A percentile compares a stretch with the other conserved stretches of the same genome.
These are phyloP conservation scores for Sandelia bainsii DNA, from an alignment of 2,797 vertebrate species.

Conservation along the genomic window DNA sequence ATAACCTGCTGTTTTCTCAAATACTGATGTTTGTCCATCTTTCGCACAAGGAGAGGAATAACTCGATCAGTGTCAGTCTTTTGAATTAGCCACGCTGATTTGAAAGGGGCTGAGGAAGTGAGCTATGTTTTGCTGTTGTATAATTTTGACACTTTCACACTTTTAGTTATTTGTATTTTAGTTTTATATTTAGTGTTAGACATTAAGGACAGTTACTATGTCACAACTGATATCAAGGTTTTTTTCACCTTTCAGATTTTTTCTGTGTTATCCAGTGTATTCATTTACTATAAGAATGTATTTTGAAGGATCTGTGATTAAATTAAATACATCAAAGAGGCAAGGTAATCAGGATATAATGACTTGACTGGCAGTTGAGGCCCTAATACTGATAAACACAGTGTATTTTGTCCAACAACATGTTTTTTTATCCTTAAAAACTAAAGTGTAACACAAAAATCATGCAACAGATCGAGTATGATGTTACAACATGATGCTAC, in stretches of 20 bases:
- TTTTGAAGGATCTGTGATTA: not conserved
- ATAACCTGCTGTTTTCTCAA: slow-evolving; percentile 27
- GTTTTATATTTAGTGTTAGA: not conserved
- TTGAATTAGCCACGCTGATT: not conserved
- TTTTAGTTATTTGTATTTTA: slow-evolving; percentile 1
- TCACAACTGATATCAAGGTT: not conserved
- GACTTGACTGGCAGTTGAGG: not conserved
- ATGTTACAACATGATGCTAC: slow-evolving; percentile 39
- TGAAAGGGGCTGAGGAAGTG: slow-evolving; percentile 1
- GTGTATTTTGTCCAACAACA: not conserved
- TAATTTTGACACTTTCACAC: not conserved
- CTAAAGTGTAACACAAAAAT: not conserved
- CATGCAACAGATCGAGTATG: slow-evolving; percentile 24
- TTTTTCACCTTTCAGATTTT: not conserved
- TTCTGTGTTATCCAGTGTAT: not conserved
- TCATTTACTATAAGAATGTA: not conserved
- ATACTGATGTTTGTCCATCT: slow-evolving; percentile 26
- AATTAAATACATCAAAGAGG: no score
- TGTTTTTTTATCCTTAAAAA: not conserved
- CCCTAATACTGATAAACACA: not conserved
- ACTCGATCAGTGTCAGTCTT: slow-evolving; percentile 5
- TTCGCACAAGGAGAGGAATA: slow-evolving; percentile 6
- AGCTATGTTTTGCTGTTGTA: slow-evolving; percentile 5
- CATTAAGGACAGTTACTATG: not conserved
- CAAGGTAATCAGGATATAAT: no score